Conservation (phyloP, 2,113 vertebrate species). For the Petromus typicus region DNA sequence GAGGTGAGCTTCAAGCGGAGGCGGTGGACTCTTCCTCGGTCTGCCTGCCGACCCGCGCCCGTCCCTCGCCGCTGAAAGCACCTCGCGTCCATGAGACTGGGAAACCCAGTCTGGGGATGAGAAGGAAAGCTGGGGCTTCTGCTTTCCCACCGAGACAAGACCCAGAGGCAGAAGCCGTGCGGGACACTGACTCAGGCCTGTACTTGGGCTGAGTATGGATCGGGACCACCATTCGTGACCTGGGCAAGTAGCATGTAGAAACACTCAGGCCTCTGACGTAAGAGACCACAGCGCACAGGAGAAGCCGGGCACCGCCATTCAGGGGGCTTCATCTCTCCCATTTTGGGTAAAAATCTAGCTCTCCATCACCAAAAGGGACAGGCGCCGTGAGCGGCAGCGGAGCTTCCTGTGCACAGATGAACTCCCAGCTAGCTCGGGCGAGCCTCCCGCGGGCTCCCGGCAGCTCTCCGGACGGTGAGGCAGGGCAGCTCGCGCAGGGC, state of each 20-base stretch:
- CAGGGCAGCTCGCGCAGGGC: constrained; percentile 2
- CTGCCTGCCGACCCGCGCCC: no score
- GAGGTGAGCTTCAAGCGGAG: no score
- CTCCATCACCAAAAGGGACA: constrained; percentile 79
- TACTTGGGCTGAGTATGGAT: not conserved
- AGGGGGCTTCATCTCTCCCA: not conserved
- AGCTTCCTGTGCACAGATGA: constrained; percentile 62
- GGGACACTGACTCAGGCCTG: not conserved
- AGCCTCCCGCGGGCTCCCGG: constrained; percentile 53
- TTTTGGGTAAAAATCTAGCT: constrained; percentile 74
- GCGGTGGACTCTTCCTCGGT: no score
- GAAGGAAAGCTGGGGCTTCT: not conserved
- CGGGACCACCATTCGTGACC: not conserved
- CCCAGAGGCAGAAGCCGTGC: not conserved
- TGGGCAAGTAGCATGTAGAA: no score
- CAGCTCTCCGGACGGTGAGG: constrained; percentile 67
- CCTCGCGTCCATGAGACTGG: not conserved
- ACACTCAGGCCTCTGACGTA: constrained; percentile 29
- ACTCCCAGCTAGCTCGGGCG: constrained; percentile 65
- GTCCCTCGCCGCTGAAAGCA: no score
- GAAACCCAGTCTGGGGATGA: not conserved
- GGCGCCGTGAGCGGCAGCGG: constrained; percentile 76
- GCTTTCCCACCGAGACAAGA: not conserved
- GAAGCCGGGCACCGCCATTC: constrained; percentile 74
- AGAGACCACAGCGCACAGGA: constrained; percentile 58